phyloP scores from a whole-genome alignment of 2,797 vertebrate species.

The Pangasius sanitwongsei region DNA sequence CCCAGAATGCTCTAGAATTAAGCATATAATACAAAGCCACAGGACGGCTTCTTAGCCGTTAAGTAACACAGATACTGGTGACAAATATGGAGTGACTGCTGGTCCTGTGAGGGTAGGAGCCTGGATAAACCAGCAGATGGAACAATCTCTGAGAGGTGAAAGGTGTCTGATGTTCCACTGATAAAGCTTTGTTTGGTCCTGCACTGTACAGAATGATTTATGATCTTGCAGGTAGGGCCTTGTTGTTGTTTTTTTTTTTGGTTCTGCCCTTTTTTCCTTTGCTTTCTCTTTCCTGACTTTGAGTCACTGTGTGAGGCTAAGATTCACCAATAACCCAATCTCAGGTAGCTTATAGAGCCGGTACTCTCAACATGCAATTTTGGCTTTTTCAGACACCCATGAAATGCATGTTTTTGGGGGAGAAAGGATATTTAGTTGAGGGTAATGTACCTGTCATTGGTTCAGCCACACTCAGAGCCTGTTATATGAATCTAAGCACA shows the following conservation, averaged over 20 bases:
- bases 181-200: slow-evolving; percentile 36
- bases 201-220: slow-evolving; percentile 46
- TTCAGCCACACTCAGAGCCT: slow-evolving; percentile 30
- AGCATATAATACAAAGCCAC: slow-evolving; percentile 5
- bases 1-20: background rate
- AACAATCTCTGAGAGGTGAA: slow-evolving; percentile 39
- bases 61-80: slow-evolving; percentile 36
- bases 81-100: slow-evolving; percentile 38
- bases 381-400: background rate
- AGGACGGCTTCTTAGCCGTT: slow-evolving; percentile 10
- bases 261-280: background rate
- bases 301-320: slow-evolving; percentile 9
- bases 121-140: slow-evolving; percentile 39
- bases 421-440: slow-evolving; percentile 27
- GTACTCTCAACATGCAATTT: slow-evolving; percentile 21
- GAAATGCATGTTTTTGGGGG: slow-evolving; percentile 8
- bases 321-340: slow-evolving; percentile 26
- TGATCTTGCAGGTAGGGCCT: slow-evolving; percentile 9
- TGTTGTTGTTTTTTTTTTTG: background rate
- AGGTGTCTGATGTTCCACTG: slow-evolving; percentile 22
- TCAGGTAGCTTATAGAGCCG: slow-evolving; percentile 2
- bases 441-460: slow-evolving; percentile 50
- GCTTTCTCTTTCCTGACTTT: background rate
- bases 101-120: slow-evolving; percentile 7
- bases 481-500: slow-evolving; percentile 4